These are phyloP conservation scores for Montipora foliosa DNA, from an alignment of 64 coral and sea anemone genomes.

Conservation along the genomic window DNA sequence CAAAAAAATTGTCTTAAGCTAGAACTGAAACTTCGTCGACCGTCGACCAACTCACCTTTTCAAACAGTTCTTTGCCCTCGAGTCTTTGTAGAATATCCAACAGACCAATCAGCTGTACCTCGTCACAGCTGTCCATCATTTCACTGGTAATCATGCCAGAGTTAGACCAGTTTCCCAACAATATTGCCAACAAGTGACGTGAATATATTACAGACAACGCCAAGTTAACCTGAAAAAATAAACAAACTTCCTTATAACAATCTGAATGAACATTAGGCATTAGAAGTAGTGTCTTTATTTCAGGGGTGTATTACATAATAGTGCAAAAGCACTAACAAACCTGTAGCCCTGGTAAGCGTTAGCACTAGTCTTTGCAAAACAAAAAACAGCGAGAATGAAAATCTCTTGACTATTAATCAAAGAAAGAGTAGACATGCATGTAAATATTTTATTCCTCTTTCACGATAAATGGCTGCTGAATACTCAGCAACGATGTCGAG, in stretches of 20 bases:
- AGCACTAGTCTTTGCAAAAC: too few species aligned
- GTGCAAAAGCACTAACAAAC: too few species aligned
- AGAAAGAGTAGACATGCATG: too few species aligned
- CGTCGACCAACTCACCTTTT: conserved; percentile 57
- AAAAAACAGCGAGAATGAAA: too few species aligned
- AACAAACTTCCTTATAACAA: background rate
- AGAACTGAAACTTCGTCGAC: too few species aligned
- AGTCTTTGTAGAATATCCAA: conserved; percentile 94
- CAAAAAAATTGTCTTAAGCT: too few species aligned
- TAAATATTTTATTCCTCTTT: background rate
- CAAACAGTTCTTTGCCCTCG: conserved; percentile 89
- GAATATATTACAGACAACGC: conserved; percentile 94
- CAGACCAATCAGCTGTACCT: conserved; percentile 94
- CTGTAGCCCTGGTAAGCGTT: too few species aligned
- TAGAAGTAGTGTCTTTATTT: too few species aligned
- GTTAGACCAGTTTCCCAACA: conserved; percentile 89
- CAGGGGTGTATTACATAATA: too few species aligned
- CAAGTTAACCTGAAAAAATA: conserved; percentile 75
- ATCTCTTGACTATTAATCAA: too few species aligned
- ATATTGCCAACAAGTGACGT: conserved; percentile 83
- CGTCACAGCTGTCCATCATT: conserved; percentile 91
- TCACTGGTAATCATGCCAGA: conserved; percentile 72
- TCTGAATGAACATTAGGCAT: too few species aligned
- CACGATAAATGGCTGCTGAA: background rate
- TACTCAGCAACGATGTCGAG: background rate